phyloP scores from a whole-genome alignment of 2,888 invertebrate genomes.

The Ganaspis brasiliensis region DNA sequence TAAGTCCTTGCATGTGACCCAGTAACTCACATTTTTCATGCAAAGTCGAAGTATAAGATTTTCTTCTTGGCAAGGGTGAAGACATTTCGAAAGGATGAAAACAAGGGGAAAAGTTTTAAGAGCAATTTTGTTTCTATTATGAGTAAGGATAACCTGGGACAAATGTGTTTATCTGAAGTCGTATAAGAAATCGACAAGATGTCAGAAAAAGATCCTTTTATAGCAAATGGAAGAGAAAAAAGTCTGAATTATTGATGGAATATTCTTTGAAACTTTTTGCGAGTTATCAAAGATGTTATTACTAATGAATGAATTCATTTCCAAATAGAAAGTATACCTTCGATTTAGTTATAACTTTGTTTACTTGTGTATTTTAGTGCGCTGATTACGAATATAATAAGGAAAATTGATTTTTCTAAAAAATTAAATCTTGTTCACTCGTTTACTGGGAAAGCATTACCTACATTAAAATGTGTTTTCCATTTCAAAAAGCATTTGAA shows the following conservation, averaged over 20 bases:
- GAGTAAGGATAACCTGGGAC: constrained; percentile 18
- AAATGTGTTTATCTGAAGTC: constrained; percentile 32
- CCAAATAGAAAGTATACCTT: too few species aligned
- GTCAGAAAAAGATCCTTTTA: constrained; percentile 16
- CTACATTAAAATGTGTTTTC: too few species aligned
- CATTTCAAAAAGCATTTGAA: too few species aligned
- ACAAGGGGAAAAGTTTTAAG: constrained; percentile 21
- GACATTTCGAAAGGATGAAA: constrained; percentile 30
- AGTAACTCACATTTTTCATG: constrained; percentile 42
- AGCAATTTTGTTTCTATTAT: constrained; percentile 31
- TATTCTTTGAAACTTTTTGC: neutral
- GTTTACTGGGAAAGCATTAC: too few species aligned
- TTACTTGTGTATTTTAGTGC: too few species aligned
- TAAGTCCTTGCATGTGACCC: neutral
- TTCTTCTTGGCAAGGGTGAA: neutral
- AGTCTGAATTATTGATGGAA: constrained; percentile 17
- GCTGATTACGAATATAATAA: too few species aligned
- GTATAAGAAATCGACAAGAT: constrained; percentile 33
- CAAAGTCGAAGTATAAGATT: constrained; percentile 20
- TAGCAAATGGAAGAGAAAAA: constrained; percentile 1
- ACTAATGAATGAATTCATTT: neutral
- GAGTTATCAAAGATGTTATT: constrained; percentile 9
- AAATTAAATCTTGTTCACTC: too few species aligned
- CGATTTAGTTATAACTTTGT: too few species aligned
- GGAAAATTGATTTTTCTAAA: too few species aligned